Base-by-base conservation (phyloP, 2,888 invertebrate species). In the Allacma fusca region DNA sequence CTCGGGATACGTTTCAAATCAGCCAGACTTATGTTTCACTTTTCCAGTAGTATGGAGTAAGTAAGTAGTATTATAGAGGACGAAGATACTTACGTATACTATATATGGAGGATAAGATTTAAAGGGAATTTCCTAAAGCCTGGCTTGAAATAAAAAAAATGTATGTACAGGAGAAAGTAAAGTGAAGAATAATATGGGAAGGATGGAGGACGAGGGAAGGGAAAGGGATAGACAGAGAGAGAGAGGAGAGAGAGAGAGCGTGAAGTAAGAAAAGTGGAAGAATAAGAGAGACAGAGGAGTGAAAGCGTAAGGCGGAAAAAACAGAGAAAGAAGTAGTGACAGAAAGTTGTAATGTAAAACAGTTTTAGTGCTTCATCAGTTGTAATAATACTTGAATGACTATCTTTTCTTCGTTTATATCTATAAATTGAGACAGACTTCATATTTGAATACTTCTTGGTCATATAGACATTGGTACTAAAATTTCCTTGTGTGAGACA, bases 311-410 rank as follows among this genome's bases (percentile, higher is more conserved):
- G 57, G 13, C n/a, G 57, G 57, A 57, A 57, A 24, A 67, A 26
- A 50, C 9, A 12, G 26, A 40, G 28, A 50, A 72, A 50, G 26
- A 72, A 29, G 44, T 44, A 34, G 72, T 59, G 62, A 26, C 12
- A 50, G 69, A 69, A 67, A 67, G 73, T 68, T 62, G 75, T 76
- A 78, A 80, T 80, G 79, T 80, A 78, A 78, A 80, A 78, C 79
- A 78, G 78, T 80, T 80, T 80, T 79, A 79, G 78, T 76, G 79
- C 79, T 78, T 80, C 79, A 78, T 80, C 78, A 78, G 77, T 76
- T 76, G 76, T 76, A 78, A 73, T 69, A 64, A 75, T 68, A 75
- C n/a, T 59, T 40, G 44, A 44, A 43, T 71, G 71, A 59, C 21
- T 21, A 70, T 23, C 70, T 70, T 62, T 62, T 26, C 62, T n/a